Conservation (phyloP, 2,888 invertebrate genomes). For the Drosophila lacicola region DNA sequence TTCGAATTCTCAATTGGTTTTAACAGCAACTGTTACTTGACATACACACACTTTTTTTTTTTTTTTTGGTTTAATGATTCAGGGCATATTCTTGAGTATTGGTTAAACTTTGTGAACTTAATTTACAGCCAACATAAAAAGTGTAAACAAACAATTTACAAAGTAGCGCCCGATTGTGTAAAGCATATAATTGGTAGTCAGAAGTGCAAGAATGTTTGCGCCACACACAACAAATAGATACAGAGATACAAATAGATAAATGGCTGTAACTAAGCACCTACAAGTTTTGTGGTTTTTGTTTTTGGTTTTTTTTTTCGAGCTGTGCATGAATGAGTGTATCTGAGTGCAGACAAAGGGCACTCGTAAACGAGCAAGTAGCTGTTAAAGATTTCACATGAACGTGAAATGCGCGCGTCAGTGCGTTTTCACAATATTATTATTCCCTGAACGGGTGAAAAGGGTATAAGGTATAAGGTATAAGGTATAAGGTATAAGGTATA, state of each 20-base stretch:
- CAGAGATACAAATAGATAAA: conserved; percentile 3
- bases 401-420: conserved; percentile 39
- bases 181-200: not conserved
- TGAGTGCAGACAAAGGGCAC: conserved; percentile 35
- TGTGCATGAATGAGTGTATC: conserved; percentile 8
- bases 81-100: not conserved
- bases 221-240: conserved; percentile 5
- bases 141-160: conserved; percentile 45
- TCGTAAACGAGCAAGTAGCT: conserved; percentile 15
- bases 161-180: conserved; percentile 22
- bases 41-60: too few species aligned
- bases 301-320: not conserved
- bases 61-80: conserved; percentile 14
- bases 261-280: conserved; percentile 9
- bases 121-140: conserved; percentile 26
- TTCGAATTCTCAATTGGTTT: conserved; percentile 36
- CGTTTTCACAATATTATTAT: conserved; percentile 39
- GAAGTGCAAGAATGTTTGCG: conserved; percentile 22
- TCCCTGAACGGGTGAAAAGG: too few species aligned
- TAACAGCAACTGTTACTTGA: conserved; percentile 12
- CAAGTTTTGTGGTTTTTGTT: conserved; percentile 34
- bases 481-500: too few species aligned
- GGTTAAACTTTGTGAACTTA: conserved; percentile 24
- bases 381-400: conserved; percentile 60
- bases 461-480: too few species aligned